Conservation (phyloP, 2,888 invertebrate genomes). For the Lasioglossum villosulum region DNA sequence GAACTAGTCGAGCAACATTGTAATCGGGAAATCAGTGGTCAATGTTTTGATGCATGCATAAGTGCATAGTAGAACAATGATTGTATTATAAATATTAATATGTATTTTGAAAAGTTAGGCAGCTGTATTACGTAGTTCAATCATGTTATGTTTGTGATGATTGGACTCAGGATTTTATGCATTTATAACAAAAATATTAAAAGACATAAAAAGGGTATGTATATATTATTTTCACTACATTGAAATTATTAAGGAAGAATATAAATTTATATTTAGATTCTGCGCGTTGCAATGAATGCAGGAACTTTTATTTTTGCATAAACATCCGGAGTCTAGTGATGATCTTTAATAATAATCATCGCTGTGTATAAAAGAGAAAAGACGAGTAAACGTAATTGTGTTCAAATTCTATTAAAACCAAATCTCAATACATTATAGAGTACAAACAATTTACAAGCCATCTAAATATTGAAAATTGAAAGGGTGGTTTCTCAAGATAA, state of each 20-base stretch:
- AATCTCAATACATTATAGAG: neutral
- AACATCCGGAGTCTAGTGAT: no score
- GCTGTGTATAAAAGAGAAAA: neutral
- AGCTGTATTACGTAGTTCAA: neutral
- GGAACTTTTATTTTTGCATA: no score
- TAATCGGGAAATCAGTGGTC: neutral
- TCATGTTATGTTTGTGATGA: neutral
- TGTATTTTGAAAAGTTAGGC: neutral
- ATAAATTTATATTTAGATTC: no score
- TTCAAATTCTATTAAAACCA: neutral
- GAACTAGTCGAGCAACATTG: neutral
- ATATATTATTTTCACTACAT: no score
- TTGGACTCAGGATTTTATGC: no score
- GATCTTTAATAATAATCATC: neutral
- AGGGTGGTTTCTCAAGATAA: no score
- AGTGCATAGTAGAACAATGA: neutral
- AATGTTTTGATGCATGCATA: neutral
- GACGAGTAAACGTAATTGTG: neutral
- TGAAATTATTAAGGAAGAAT: no score
- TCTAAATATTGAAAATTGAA: neutral
- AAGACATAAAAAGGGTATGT: no score
- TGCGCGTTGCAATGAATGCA: no score
- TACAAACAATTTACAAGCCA: neutral
- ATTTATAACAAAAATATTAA: no score
- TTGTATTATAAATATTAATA: no score